These are phyloP conservation scores for Bergia sp. DNA, from an alignment of 92 coral and sea anemone genomes.

Conservation along the genomic window DNA sequence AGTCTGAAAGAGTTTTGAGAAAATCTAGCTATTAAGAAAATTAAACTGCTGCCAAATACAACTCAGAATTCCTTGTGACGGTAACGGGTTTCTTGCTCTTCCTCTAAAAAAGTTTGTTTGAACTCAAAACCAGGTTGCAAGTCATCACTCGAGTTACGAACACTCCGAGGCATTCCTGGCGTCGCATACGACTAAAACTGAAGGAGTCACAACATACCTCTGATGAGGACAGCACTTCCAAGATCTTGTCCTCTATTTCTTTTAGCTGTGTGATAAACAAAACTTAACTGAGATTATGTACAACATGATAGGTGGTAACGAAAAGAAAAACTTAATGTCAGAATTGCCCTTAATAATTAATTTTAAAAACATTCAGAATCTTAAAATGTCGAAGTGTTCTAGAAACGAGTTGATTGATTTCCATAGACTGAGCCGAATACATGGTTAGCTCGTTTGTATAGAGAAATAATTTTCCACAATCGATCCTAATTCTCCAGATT, in stretches of 20 bases:
- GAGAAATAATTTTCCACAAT: too few relatives aligned
- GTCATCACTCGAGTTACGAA: background rate
- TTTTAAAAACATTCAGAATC: too few relatives aligned
- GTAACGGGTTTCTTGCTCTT: too few relatives aligned
- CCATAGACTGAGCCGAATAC: too few relatives aligned
- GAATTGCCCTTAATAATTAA: background rate
- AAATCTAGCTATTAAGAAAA: too few relatives aligned
- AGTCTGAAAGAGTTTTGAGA: too few relatives aligned
- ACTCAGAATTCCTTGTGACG: too few relatives aligned
- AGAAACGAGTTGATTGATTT: too few relatives aligned
- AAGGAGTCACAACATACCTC: slow-evolving; percentile 61
- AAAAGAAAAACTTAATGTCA: background rate
- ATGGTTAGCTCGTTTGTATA: too few relatives aligned
- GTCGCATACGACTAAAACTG: background rate
- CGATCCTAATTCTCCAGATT: too few relatives aligned
- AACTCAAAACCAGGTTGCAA: background rate
- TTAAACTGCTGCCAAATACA: too few relatives aligned
- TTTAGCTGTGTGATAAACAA: slow-evolving; percentile 65
- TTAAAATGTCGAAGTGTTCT: too few relatives aligned
- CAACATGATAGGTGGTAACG: background rate
- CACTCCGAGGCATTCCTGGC: background rate
- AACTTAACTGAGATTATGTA: background rate
- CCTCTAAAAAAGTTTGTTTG: background rate
- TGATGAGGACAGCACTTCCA: slow-evolving; percentile 93
- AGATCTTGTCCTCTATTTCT: slow-evolving; percentile 97